Evolutionary conservation across 1,140 invertebrate species (phyloP), one percentile per base, ranked within the genome.

Genomic region (Drosophila miranda): DNA sequence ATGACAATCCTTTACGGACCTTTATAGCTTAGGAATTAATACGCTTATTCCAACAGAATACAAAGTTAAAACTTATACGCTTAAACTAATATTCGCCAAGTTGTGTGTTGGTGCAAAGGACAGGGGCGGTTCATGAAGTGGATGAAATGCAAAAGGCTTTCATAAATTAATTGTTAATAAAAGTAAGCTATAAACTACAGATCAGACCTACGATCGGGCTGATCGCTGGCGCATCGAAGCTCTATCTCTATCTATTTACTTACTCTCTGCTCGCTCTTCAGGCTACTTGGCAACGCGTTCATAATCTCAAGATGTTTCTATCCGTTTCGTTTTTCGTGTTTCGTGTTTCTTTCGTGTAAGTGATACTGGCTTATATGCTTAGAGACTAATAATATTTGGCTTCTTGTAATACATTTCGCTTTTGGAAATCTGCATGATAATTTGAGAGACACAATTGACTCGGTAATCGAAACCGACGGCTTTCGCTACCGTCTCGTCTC

Each of bases 381-480:
- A 74, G n/a, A 74, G n/a, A 72, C 67, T 87, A 87, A 67, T 82
- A 86, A 86, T 86, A 86, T 86, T 86, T 86, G 82, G 82, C 82
- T 86, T 78, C 46, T 81, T 75, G 68, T 87, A 86, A 86, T 86
- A 86, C 82, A 75, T 64, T 64, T 68, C 67, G 56, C 82, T 73
- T 56, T 69, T 51, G 66, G 64, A 87, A 81, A 75, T 68, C 62
- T 71, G 78, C 66, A 68, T 87, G 62, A 58, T 77, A 70, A 54
- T 75, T 75, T 86, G 78, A 82, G 82, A 82, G 74, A 82, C 75
- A 58, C 64, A 86, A 86, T 86, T 87, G 78, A 86, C 82, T 82
- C 74, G 66, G 44, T 78, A 70, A 69, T 77, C 81, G 73, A 86
- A 86, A 57, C 58, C 9, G 30, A 7, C 30, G 38, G 28, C 55